A percentile compares a stretch with the other conserved stretches of the same genome.
phyloP scores from a whole-genome alignment of 2,797 vertebrate genomes.

The Peromyscus nudipes region DNA sequence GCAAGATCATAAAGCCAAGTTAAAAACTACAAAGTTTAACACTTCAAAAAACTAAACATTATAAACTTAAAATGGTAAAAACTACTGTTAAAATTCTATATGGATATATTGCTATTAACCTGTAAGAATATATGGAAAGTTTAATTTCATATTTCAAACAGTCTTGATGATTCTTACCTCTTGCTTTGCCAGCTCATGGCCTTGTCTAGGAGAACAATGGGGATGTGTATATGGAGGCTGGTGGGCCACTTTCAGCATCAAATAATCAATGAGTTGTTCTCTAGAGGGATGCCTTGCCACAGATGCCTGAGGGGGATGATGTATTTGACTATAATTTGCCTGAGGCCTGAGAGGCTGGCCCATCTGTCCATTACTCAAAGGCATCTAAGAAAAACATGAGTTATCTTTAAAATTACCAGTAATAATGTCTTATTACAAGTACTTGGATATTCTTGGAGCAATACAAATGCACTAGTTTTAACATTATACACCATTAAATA shows the following conservation, averaged over 20 bases:
- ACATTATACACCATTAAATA: slow-evolving; percentile 64
- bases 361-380: slow-evolving; percentile 98
- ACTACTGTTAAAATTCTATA: slow-evolving; percentile 71
- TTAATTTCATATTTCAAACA: slow-evolving; percentile 67
- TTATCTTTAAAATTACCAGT: slow-evolving; percentile 83
- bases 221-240: slow-evolving; percentile 90
- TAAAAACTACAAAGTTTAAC: slow-evolving; percentile 61
- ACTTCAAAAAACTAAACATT: slow-evolving; percentile 46
- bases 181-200: slow-evolving; percentile 93
- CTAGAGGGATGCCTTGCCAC: slow-evolving; percentile 96
- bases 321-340: slow-evolving; percentile 92
- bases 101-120: slow-evolving; percentile 55
- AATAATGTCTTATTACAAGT: slow-evolving; percentile 76
- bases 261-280: slow-evolving; percentile 98
- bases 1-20: slow-evolving; percentile 20
- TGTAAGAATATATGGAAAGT: slow-evolving; percentile 55
- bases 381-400: slow-evolving; percentile 92
- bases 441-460: slow-evolving; percentile 65
- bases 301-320: slow-evolving; percentile 90
- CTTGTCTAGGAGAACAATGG: slow-evolving; percentile 90
- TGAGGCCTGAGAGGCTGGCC: slow-evolving; percentile 92
- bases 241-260: slow-evolving; percentile 97
- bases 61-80: slow-evolving; percentile 60
- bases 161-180: slow-evolving; percentile 91
- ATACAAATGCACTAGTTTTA: slow-evolving; percentile 69